Base-by-base conservation (phyloP, 2,797 vertebrate species). In the Aplochiton taeniatus region DNA sequence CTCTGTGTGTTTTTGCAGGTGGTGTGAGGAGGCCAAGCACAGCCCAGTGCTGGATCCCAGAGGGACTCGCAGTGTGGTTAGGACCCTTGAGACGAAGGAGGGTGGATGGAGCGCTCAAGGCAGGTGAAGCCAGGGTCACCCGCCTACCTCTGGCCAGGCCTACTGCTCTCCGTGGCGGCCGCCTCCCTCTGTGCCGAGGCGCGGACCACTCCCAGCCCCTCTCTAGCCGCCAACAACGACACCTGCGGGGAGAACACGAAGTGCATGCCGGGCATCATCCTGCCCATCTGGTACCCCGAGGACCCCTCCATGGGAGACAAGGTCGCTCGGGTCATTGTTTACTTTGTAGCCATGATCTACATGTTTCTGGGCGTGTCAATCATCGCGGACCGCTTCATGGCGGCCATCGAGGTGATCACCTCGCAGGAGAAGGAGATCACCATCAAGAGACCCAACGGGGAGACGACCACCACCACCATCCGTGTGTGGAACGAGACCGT, bases 331-430 rank as follows among this genome's bases (percentile, higher is more conserved):
- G 98, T 98, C 87, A 99, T 99, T 4, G 98, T 99, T 54, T 99
- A 99, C 77, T 99, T 99, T 70, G 98, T 99, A 81, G 97, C 98
- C 0, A 87, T 99, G 86, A 98, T 99, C 87, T 99, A 99, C 91
- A 99, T 99, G 97, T 99, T 99, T 69, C 93, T 99, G 11, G 98
- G 98, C 42, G 96, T 99, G 66, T 99, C 98, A 68, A 99, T 99
- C 85, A 98, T 99, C 74, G 95, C 98, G 0, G 98, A 99, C 81
- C 96, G 98, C 75, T 99, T 99, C 89, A 99, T 99, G 98, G 95
- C 97, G 0, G 96, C 98, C 73, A 99, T 99, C 68, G 98, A 99
- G 81, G 96, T 99, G 70, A 99, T 99, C 82, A 98, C 97, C 1
- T 99, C 98, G 5, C 97, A 98, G 79, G 98, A 99, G 85, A 95